These are phyloP conservation scores for Sesamia inferens DNA, from an alignment of 2,888 invertebrate genomes.

Conservation along the genomic window DNA sequence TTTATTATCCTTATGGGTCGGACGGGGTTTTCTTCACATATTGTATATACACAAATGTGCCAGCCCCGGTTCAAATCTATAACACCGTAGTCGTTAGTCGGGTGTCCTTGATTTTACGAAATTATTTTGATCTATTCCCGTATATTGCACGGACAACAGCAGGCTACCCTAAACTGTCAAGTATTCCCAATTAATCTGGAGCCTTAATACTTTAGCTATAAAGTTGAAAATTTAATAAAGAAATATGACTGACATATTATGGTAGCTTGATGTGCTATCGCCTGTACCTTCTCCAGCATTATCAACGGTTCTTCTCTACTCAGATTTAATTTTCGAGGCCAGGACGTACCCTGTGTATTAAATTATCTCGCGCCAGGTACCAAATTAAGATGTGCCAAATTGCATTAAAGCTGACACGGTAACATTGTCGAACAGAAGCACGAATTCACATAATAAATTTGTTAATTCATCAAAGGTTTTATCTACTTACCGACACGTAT, in stretches of 20 bases:
- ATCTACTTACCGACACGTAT: too few species aligned
- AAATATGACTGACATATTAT: too few species aligned
- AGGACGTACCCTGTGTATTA: constrained; percentile 23
- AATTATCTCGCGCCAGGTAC: constrained; percentile 27
- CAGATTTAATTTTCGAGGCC: not conserved
- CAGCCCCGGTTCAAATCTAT: too few species aligned
- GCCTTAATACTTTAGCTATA: too few species aligned
- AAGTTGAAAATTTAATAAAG: too few species aligned
- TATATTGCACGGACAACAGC: not conserved
- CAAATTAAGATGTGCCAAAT: constrained; percentile 20
- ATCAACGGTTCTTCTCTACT: not conserved
- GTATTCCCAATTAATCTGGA: too few species aligned
- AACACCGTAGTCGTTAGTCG: too few species aligned
- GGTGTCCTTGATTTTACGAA: not conserved
- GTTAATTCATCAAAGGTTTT: not conserved
- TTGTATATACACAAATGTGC: too few species aligned
- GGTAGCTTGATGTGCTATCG: too few species aligned
- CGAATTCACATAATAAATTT: not conserved
- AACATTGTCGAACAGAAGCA: not conserved
- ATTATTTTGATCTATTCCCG: not conserved
- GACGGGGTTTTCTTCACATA: too few species aligned
- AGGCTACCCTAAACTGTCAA: too few species aligned
- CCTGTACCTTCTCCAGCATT: not conserved
- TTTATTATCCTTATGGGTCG: too few species aligned
- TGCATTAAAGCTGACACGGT: constrained; percentile 22